Evolutionary conservation across 2,888 invertebrate species (phyloP), one percentile per base, ranked within the genome.

Genomic region (Athalia rosae): DNA sequence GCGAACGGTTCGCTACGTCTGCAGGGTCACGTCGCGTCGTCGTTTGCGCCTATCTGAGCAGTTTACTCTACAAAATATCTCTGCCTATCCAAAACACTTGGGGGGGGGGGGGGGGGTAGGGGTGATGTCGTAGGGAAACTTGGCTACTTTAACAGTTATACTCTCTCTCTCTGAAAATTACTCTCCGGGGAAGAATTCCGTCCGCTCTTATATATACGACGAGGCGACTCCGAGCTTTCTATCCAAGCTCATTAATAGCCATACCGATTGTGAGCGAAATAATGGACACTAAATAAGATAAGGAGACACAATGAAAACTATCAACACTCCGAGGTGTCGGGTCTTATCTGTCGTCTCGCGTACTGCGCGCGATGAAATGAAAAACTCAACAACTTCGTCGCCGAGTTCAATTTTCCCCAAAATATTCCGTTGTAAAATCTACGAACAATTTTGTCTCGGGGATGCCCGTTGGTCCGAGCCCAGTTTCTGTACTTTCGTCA

Each of bases 31-130:
- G 63, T 8, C 4, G 13, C 61, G 61, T n/a, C n/a, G 64, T 71
- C 58, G 71, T 43, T 71, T 28, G 71, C 56, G 71, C 71, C 71
- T 43, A 71, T 71, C 71, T 71, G 56, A 71, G 58, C 71, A 71
- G 56, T 71, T 71, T 71, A 71, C 71, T 58, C 71, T 56, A 43
- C 71, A 58, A 56, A 71, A 71, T 71, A 71, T 71, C 71, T 56
- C 56, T 56, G 71, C 13, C 43, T 58, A 71, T 71, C 58, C 43
- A 71, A 71, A 71, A 71, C 71, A 71, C 71, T 71, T 71, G 43
- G 43, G 71, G 71, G 56, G n/a, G n/a, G n/a, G n/a, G n/a, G n/a
- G n/a, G n/a, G n/a, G n/a, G n/a, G n/a, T n/a, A n/a, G n/a, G n/a
- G n/a, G n/a, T n/a, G n/a, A n/a, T 71, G 58, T 71, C 56, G 71